A percentile compares a stretch with the other conserved stretches of the same genome.
Evolutionary conservation across 2,797 vertebrate genomes (phyloP).

Genomic region (Myripristis murdjan): DNA sequence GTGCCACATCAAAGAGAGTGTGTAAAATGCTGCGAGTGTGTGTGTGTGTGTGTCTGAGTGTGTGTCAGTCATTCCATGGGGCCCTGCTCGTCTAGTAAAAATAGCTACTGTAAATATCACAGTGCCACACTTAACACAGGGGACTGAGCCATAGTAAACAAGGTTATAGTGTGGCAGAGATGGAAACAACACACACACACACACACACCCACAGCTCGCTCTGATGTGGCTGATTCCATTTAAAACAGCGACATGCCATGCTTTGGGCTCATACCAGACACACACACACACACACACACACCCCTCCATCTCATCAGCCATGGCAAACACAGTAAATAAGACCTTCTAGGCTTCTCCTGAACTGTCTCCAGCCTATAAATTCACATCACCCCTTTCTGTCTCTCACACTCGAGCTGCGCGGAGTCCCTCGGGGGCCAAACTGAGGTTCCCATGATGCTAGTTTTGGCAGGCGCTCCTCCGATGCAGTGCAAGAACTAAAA

Average conservation of each 20-base stretch:
- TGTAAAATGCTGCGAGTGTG: constrained; percentile 18
- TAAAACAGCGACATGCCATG: not conserved
- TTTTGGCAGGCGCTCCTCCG: constrained; percentile 11
- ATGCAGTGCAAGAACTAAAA: constrained; percentile 11
- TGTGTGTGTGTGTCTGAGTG: not conserved
- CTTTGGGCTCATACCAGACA: not conserved
- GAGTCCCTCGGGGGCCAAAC: not conserved
- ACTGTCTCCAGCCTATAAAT: no score
- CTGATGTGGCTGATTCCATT: not conserved
- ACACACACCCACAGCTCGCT: not conserved
- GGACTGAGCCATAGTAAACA: constrained; percentile 45
- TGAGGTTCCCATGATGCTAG: constrained; percentile 35
- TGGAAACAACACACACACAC: not conserved
- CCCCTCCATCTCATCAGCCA: not conserved
- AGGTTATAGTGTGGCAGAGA: constrained; percentile 14
- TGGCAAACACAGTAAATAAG: not conserved
- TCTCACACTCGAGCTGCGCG: no score
- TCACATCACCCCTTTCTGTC: no score
- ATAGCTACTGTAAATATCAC: constrained; percentile 60
- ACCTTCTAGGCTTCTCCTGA: not conserved
- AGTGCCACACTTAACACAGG: constrained; percentile 33
- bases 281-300: constrained; percentile 3
- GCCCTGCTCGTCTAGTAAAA: constrained; percentile 51
- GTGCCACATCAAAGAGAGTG: constrained; percentile 34
- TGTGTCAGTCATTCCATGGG: constrained; percentile 13